Conservation (phyloP, 1,140 invertebrate genomes). For the Hestina assimilis region DNA sequence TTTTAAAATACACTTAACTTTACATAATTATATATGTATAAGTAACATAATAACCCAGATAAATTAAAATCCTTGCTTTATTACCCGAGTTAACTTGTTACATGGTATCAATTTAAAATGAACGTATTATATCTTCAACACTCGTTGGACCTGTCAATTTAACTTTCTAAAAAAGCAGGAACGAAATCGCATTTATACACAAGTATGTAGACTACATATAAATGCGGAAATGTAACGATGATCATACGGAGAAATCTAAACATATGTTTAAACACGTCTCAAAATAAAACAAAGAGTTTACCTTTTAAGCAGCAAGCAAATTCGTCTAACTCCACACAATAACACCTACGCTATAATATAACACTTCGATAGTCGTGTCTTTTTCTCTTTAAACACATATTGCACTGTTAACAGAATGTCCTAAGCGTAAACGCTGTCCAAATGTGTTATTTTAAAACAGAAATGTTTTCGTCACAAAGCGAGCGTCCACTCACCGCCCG, state of each 20-base stretch:
- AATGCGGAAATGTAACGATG: neutral
- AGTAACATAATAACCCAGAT: neutral
- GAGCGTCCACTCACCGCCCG: slow-evolving; percentile 45
- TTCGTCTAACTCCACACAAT: slow-evolving; percentile 54
- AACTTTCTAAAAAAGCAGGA: slow-evolving; percentile 50
- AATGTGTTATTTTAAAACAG: slow-evolving; percentile 44
- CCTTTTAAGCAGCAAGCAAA: slow-evolving; percentile 60
- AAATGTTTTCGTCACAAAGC: slow-evolving; percentile 36
- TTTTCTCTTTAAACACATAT: slow-evolving; percentile 77
- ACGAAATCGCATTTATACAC: slow-evolving; percentile 10
- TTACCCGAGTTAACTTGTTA: neutral
- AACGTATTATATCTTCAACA: slow-evolving; percentile 34
- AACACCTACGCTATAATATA: slow-evolving; percentile 74
- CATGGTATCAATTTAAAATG: slow-evolving; percentile 28
- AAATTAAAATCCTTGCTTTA: neutral
- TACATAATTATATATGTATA: neutral
- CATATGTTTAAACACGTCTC: slow-evolving; percentile 50
- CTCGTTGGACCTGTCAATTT: slow-evolving; percentile 29
- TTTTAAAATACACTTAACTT: neutral
- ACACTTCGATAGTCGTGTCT: slow-evolving; percentile 71
- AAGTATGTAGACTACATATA: neutral
- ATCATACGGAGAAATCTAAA: slow-evolving; percentile 32
- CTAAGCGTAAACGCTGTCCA: slow-evolving; percentile 62
- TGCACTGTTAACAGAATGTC: slow-evolving; percentile 63
- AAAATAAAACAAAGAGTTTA: slow-evolving; percentile 52